Base-by-base conservation (phyloP, 2,113 vertebrate genomes). In the Lophochroa leadbeateri region DNA sequence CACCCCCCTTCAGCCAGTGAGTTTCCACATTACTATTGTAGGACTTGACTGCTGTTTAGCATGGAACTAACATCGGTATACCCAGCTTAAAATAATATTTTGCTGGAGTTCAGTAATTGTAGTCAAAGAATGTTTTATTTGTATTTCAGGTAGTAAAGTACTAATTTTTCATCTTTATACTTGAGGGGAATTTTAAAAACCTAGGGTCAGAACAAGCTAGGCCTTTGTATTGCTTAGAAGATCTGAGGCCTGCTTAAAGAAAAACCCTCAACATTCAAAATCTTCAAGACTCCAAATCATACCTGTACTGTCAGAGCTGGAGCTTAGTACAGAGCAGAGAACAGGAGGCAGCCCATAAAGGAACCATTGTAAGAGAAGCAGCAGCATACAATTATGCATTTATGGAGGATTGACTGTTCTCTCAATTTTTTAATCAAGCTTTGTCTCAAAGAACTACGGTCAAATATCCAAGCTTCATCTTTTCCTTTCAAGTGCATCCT, bases 401-500 rank as follows among this genome's bases (percentile, higher is more conserved):
- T 96, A 87, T 61, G 33, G 60, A 78, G 80, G 74, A 94, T 19
- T 96, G 95, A 80, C 87, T 77, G 72, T 63, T 92, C 67, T 84
- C 60, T 82, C 84, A 14, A 14, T 24, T 89, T 91, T 95, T 96
- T 93, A 97, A 96, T 97, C 88, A 96, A 92, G 67, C 31, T 96
- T 96, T 81, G 63, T 92, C 74, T 94, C 76, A 63, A 44, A 96
- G 55, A 91, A 80, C 61, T 82, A 64, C 1, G 28, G 70, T 93
- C 91, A 90, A 94, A 96, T 94, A 96, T 75, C 87, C 82, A 88
- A 88, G 88, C 63, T 31, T 74, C 84, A 96, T 82, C 50, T 91
- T 81, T 82, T 92, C 70, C 89, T 96, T 96, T 97, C 91, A 97
- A 96, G 92, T 95, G 43, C 80, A 93, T 95, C 85, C 67, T 92